Conservation (phyloP, 1,140 invertebrate species). For the Subanguina moxae region DNA sequence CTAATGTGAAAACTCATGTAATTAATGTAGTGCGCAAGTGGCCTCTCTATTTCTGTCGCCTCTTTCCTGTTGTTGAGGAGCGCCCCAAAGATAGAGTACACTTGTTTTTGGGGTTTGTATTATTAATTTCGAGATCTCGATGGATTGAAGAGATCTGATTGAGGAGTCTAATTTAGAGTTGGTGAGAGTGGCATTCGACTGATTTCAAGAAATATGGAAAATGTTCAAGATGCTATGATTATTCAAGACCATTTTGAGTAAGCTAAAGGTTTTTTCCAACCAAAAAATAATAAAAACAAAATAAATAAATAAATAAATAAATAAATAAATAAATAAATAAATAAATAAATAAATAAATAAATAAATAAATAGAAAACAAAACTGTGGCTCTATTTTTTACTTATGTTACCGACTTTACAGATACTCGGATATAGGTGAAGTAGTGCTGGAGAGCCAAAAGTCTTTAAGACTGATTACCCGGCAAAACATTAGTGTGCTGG, state of each 20-base stretch:
- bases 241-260: conserved; percentile 39
- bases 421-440: conserved; percentile 21
- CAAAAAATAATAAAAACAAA: conserved; percentile 2
- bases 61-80: conserved; percentile 36
- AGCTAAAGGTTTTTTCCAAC: background rate
- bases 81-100: conserved; percentile 26
- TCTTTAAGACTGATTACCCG: conserved; percentile 26
- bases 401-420: conserved; percentile 1
- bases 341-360: no score
- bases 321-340: no score
- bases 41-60: conserved; percentile 37
- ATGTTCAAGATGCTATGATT: conserved; percentile 13
- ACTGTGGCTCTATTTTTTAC: no score
- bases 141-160: no score
- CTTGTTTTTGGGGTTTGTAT: conserved; percentile 11
- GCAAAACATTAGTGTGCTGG: conserved; percentile 25
- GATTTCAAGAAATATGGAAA: conserved; percentile 15
- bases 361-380: no score
- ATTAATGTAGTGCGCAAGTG: conserved; percentile 33
- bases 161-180: conserved; percentile 1
- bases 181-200: conserved; percentile 35
- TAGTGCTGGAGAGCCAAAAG: conserved; percentile 21
- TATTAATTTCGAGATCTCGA: no score
- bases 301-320: background rate
- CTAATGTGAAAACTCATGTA: conserved; percentile 27